phyloP scores from a whole-genome alignment of 2,797 vertebrate genomes.

The Sebastes reedi region DNA sequence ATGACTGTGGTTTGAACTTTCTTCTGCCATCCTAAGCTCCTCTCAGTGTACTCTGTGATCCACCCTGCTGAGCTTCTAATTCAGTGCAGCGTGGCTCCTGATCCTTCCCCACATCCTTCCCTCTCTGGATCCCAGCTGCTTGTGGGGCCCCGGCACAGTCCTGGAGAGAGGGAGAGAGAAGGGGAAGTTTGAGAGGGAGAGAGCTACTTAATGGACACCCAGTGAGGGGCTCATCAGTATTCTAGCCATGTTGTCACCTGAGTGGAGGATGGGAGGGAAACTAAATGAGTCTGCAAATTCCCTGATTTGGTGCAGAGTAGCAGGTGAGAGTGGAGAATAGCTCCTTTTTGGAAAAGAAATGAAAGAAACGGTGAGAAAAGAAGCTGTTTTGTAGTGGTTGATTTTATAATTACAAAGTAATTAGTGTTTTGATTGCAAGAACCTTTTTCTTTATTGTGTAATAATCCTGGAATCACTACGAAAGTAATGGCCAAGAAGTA shows the following conservation, averaged over 20 bases:
- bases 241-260: conserved; percentile 79
- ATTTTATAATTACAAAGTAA: background rate
- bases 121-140: conserved; percentile 57
- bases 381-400: background rate
- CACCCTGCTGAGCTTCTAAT: conserved; percentile 57
- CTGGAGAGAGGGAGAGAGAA: conserved; percentile 18
- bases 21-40: conserved; percentile 8
- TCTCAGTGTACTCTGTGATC: conserved; percentile 54
- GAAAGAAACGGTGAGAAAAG: conserved; percentile 4
- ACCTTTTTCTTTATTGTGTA: background rate
- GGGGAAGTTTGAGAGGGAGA: conserved; percentile 41
- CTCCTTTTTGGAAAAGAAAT: conserved; percentile 38
- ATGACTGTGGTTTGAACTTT: conserved; percentile 34
- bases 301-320: conserved; percentile 80
- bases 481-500: background rate
- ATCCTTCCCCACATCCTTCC: conserved; percentile 19
- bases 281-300: conserved; percentile 85
- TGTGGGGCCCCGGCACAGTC: conserved; percentile 21
- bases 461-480: background rate
- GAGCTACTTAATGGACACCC: conserved; percentile 70
- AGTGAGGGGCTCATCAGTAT: conserved; percentile 80
- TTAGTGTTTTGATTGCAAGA: conserved; percentile 6
- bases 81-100: conserved; percentile 49
- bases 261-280: conserved; percentile 78
- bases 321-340: conserved; percentile 67